Evolutionary conservation across 2,797 vertebrate species (phyloP), one percentile per base, ranked within the genome.

Genomic region (Chaetophractus vellerosus): DNA sequence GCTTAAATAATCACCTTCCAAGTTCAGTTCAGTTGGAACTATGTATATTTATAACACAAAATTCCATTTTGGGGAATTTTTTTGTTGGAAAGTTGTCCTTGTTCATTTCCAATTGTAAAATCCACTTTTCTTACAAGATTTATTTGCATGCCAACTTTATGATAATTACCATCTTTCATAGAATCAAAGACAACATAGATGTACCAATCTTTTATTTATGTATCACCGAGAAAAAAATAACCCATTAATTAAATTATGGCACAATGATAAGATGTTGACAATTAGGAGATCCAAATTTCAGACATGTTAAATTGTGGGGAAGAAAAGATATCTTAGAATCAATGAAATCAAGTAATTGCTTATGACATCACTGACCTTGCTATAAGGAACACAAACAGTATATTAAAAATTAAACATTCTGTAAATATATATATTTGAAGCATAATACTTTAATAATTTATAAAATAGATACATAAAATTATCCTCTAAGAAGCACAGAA

Each of bases 161-260:
- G 36, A 87, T 55, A 80, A 90, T 64, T 48, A 68, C 2, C 59
- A 19, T 76, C 9, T 52, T 57, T 71, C 55, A 71, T 5, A 72
- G 63, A 88, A 28, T 80, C 48, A 50, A 87, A 87, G 86, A 87
- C 69, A 92, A 36, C 7, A 83, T 66, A 80, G 5, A 74, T 26
- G 16, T 18, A 69, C 26, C 26, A 78, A n/a, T n/a, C n/a, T n/a
- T n/a, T 66, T 71, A 75, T 50, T 92, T 64, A 72, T 33, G 31
- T 59, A 15, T 7, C 23, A 64, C 48, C 14, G 72, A 66, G 72
- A 75, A 75, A 64, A 84, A 90, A 76, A 64, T 7, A 55, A 48
- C 14, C 26, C 57, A n/a, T n/a, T 31, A 16, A 59, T 69, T 83
- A 66, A 57, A 45, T 33, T 48, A 48, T 45, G 55, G 45, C 55